Evolutionary conservation across 2,888 invertebrate genomes (phyloP), one percentile per base, ranked within the genome.

Genomic region (Oscheius sp.): DNA sequence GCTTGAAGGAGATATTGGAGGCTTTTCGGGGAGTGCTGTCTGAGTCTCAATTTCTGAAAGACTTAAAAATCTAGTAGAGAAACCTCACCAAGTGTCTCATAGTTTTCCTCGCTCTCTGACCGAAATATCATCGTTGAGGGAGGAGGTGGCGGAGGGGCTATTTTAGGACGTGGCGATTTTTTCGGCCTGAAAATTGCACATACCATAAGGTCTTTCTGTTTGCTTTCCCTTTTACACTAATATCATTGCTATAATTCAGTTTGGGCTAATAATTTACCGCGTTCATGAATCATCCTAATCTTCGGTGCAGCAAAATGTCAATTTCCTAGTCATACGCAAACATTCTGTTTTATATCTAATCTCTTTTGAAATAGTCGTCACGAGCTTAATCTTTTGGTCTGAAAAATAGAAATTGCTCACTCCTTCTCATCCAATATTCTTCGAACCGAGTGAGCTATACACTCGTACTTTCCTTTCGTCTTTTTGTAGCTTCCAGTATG

Each of bases 381-480:
- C 60, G 9, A 37, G 13, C 11, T 59, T 10, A 33, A 35, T 59
- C 35, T 9, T n/a, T 33, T 13, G 21, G 21, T 21, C 21, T 59
- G 13, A 32, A 33, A 59, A 3, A 0, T 9, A 59, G 5, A 3
- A 13, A 59, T 10, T 21, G 29, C 59, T 47, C 35, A 70, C 42
- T 73, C 74, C 50, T 70, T 68, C 32, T 70, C 74, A 29, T 76
- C 76, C 21, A 76, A 60, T 32, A 76, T 76, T 42, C 42, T 74
- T 33, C 76, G 63, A 1, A 76, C 71, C n/a, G 74, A 74, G 21
- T 76, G 76, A 1, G 37, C 35, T 21, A 76, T 76, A 35, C 76
- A 76, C 50, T 76, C 76, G 47, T 74, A 74, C 4, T 74, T 74
- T 21, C 42, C 13, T 33, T 71, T 74, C 3, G 65, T 65, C 59